Percentiles rank a stretch among this genome's conserved stretches.
These are phyloP conservation scores for Cherax destructor DNA, from an alignment of 1,140 invertebrate genomes.

Conservation along the genomic window DNA sequence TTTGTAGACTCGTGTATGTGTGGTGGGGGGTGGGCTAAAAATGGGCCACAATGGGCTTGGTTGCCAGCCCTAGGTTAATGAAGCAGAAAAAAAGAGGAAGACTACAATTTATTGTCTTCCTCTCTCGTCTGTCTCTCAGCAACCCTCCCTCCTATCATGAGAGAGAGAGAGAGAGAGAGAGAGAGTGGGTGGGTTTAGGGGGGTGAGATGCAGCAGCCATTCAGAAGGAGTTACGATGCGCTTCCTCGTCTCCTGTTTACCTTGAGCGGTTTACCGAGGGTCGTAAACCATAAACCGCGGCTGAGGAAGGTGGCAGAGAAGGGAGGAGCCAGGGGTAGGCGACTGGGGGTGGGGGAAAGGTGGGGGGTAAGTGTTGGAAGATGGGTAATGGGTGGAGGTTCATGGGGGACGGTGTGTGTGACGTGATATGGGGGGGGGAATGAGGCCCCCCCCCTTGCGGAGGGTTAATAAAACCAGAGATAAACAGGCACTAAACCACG, in stretches of 20 bases:
- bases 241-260: conserved; percentile 1
- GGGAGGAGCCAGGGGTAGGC: no score
- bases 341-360: not conserved
- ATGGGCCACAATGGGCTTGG: no score
- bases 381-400: not conserved
- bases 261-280: conserved; percentile 1
- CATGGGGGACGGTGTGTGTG: not conserved
- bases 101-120: no score
- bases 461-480: conserved; percentile 5
- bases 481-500: not conserved
- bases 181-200: not conserved
- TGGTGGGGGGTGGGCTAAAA: no score
- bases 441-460: not conserved
- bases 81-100: no score
- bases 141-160: not conserved
- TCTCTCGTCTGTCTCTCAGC: no score
- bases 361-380: not conserved
- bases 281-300: conserved; percentile 1
- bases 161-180: conserved; percentile 4
- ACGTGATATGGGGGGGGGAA: not conserved
- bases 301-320: not conserved
- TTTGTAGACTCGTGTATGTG: no score
- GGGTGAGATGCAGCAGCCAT: not conserved
- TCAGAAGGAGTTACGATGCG: not conserved
- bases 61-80: no score